Base-by-base conservation (phyloP, 2,113 vertebrate genomes). In the Collichthys lucidus region DNA sequence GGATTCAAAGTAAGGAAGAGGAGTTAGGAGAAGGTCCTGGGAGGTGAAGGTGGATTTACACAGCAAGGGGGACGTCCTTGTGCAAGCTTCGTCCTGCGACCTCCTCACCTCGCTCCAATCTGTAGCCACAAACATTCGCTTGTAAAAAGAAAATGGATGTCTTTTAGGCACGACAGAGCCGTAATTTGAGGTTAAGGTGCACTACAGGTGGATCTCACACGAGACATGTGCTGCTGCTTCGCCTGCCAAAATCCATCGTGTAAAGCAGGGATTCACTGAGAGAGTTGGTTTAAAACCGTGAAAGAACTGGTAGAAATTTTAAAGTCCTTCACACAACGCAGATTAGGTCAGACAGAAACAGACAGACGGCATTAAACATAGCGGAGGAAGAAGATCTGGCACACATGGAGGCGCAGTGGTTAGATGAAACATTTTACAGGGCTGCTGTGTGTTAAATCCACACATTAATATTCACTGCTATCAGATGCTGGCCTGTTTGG, bases 401-500 rank as follows among this genome's bases (percentile, higher is more conserved):
- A 56, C 55, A 35, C 49, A 64, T 19, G 9, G 22, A 42, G 40
- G 64, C 11, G 5, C 40, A 26, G 49, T 42, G 57, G 47, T 52
- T 60, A 20, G n/a, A 80, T 56, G 2, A 77, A 68, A 87, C 52
- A 55, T 62, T 50, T 57, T 74, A 55, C 47, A 62, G 42, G 59
- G 26, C 70, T 71, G 49, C 50, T 87, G 49, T n/a, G 5, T 74
- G 77, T 83, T 86, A 68, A 85, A 84, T 75, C 53, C 57, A 24
- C 73, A 71, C 83, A 88, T 90, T 90, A 69, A 80, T 91, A 91
- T 92, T 92, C 88, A 80, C 57, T 64, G 83, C 55, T 29, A 74
- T 82, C 78, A 82, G 79, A 86, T 82, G 84, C 42, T 42, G 29
- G 68, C 57, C 56, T 83, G 76, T 79, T 77, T 75, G 53, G 77